These are phyloP conservation scores for Monochamus alternatus DNA, from an alignment of 2,888 invertebrate species.

Conservation along the genomic window DNA sequence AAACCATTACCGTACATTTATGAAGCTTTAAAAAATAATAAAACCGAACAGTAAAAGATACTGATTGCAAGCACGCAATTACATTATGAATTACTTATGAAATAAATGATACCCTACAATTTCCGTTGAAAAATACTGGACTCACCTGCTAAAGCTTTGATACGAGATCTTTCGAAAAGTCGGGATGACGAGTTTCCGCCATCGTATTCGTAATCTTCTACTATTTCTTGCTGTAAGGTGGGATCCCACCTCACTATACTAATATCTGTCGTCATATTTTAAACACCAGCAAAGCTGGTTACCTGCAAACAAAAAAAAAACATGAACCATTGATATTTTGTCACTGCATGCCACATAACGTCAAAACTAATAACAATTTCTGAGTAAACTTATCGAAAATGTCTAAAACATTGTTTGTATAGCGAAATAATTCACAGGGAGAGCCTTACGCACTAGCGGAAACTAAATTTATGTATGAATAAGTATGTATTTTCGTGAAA, in stretches of 20 bases:
- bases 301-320: slow-evolving; percentile 56
- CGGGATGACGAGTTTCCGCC: slow-evolving; percentile 99
- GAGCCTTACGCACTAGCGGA: too few relatives aligned
- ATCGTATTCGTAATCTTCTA: slow-evolving; percentile 99
- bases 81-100: background rate
- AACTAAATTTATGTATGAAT: too few relatives aligned
- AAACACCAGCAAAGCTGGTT: slow-evolving; percentile 64
- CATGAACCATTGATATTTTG: too few relatives aligned
- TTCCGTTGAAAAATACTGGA: background rate
- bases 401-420: too few relatives aligned
- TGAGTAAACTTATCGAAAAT: too few relatives aligned
- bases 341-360: too few relatives aligned
- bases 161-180: slow-evolving; percentile 98
- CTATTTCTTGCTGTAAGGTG: slow-evolving; percentile 92
- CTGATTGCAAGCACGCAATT: background rate
- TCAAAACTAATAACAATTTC: too few relatives aligned
- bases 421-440: too few relatives aligned
- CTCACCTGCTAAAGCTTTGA: slow-evolving; percentile 97
- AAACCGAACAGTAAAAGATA: background rate
- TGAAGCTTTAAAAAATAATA: background rate
- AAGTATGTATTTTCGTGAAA: background rate
- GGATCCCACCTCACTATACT: slow-evolving; percentile 98
- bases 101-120: background rate
- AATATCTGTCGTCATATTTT: slow-evolving; percentile 95
- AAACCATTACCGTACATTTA: too few relatives aligned